Base-by-base conservation (phyloP, 2,113 vertebrate species). In the Indicator indicator region DNA sequence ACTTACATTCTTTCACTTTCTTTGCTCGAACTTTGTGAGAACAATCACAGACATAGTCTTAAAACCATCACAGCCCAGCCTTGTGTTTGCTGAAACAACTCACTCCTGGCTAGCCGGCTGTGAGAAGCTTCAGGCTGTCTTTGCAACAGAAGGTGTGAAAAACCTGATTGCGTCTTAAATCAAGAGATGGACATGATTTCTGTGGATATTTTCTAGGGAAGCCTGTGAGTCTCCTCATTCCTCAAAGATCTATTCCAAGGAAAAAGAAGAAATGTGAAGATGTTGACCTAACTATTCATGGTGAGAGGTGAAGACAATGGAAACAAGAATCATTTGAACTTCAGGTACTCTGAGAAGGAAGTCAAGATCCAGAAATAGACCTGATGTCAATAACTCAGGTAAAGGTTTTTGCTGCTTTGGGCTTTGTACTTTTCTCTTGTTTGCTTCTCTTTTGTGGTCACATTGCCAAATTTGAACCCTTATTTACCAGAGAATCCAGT, bases 221-320 rank as follows among this genome's bases (percentile, higher is more conserved):
- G 15, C 1, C 19, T 0, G 1, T 67, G 52, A 70, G 5, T 1
- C 5, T n/a, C 11, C 5, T 36, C 2, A 1, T 58, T 78, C 17
- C n/a, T 72, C 46, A 46, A 42, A 44, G 12, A 16, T 58, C 9
- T 55, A 13, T 73, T 89, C 30, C n/a, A 83, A 60, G 26, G 12
- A 1, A 73, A 73, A 17, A 69, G 24, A 58, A 73, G 33, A 82
- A 78, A 68, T 33, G 26, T 76, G 59, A 88, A 77, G 19, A 52
- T 9, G 5, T 4, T 56, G 24, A 75, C 13, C 19, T 38, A 77
- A 0, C 4, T 60, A 40, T 36, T 74, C 33, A 71, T 24, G 18
- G 12, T 17, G 21, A 60, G 28, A 72, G 16, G 65, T 11, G 2
- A 77, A 80, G 64, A 70, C 7, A 67, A 30, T 1, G 11, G 60